Base-by-base conservation (phyloP, 1,140 invertebrate species). In the Holcopasites calliopsidis region DNA sequence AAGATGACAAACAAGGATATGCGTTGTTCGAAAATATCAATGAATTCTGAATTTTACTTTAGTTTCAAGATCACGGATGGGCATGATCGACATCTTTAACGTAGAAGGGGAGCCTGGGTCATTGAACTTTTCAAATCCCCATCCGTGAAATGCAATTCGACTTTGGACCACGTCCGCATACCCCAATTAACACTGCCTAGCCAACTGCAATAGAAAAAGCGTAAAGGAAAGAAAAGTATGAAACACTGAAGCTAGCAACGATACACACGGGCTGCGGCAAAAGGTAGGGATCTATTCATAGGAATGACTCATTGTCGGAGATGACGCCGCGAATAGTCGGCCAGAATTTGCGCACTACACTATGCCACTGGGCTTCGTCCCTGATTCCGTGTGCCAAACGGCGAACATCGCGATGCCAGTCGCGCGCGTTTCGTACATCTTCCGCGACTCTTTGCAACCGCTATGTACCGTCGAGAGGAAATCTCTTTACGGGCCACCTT, bases 271-370 rank as follows among this genome's bases (percentile, higher is more conserved):
- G 68, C 52, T 74, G 69, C 35, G 82, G 82, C 79, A 75, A 85
- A 84, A 85, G 82, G 82, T 85, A 79, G 83, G 77, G 80, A 85
- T 86, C 86, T 87, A 87, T 87, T 86, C 85, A 87, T 87, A 87
- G 86, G 85, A 87, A 83, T 87, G 86, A 87, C 74, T 87, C 86
- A 87, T n/a, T 50, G 79, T 83, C 72, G 74, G 80, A 86, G 86
- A 87, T 87, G 86, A 87, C 86, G 85, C 73, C 86, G 86, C 83
- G 86, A 87, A 87, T 87, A 87, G 86, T 86, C 85, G 82, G 80
- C 79, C 84, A 86, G 85, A 87, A 86, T 87, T 87, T 87, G 86
- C 85, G 86, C 86, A 84, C 84, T 80, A 85, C 83, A 76, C 78
- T 81, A 73, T 82, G 80, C 80, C 72, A 69, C 54, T 64, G 40